phyloP scores from a whole-genome alignment of 2,888 invertebrate species.

The Pristionchus arcanus region DNA sequence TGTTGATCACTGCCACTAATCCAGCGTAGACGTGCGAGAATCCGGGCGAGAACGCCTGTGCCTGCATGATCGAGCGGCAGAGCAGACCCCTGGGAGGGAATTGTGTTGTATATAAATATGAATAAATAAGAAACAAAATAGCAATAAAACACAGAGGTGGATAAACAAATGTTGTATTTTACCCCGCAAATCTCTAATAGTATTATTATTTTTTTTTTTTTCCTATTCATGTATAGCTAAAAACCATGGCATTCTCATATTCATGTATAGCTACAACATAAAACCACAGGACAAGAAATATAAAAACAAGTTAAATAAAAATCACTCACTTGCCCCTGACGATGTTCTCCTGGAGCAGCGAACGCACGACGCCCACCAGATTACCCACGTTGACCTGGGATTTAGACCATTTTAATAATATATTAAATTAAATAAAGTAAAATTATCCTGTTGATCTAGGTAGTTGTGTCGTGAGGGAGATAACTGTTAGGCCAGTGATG shows the following conservation, averaged over 20 bases:
- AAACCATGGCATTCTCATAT: too few relatives aligned
- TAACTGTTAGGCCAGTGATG: too few relatives aligned
- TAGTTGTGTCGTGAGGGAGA: too few relatives aligned
- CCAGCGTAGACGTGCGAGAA: constrained; percentile 98
- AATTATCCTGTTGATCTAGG: too few relatives aligned
- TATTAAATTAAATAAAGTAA: too few relatives aligned
- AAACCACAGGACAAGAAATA: not conserved
- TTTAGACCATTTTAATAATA: not conserved
- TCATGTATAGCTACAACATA: too few relatives aligned
- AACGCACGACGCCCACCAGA: constrained; percentile 90
- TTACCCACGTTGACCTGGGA: constrained; percentile 91
- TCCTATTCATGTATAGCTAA: too few relatives aligned
- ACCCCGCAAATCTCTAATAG: too few relatives aligned
- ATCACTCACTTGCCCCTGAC: constrained; percentile 88
- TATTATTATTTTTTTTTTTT: too few relatives aligned
- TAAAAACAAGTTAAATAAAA: not conserved
- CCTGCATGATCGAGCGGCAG: constrained; percentile 94
- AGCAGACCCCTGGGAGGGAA: constrained; percentile 86
- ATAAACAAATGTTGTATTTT: too few relatives aligned
- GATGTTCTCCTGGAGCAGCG: constrained; percentile 94
- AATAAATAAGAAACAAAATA: not conserved
- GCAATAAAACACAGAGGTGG: not conserved
- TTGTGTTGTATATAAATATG: not conserved
- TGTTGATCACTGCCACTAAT: constrained; percentile 94
- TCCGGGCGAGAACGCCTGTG: constrained; percentile 96